Evolutionary conservation across 2,113 vertebrate species (phyloP).

Genomic region (Hippopotamus amphibius): DNA sequence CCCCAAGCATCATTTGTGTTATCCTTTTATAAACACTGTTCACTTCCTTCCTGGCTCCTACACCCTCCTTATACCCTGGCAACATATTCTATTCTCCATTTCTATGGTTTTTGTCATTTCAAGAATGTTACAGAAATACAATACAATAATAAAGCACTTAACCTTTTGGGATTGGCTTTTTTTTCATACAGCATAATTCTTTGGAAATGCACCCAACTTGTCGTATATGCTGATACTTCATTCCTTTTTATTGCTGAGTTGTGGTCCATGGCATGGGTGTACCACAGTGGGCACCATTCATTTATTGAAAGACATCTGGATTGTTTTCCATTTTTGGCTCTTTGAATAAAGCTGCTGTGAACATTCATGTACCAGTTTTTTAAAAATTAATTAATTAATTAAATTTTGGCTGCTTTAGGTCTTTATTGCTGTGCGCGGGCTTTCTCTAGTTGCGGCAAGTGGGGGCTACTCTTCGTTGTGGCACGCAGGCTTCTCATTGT

Average conservation of each 20-base stretch:
- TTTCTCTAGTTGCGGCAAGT: too few relatives aligned
- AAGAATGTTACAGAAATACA: neutral
- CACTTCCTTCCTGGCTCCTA: neutral
- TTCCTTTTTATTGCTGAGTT: neutral
- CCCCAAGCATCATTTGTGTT: neutral
- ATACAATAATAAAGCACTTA: neutral
- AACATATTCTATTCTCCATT: neutral
- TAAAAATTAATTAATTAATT: too few relatives aligned
- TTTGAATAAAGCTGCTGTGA: neutral
- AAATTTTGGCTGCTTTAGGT: too few relatives aligned
- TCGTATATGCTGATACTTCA: neutral
- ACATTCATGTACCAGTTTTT: neutral
- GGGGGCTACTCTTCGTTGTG: too few relatives aligned
- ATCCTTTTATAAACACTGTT: neutral
- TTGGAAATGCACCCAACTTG: neutral
- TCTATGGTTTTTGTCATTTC: neutral
- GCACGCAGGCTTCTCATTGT: too few relatives aligned
- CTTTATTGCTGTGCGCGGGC: too few relatives aligned
- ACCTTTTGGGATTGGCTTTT: neutral
- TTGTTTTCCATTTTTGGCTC: neutral
- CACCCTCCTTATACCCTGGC: neutral
- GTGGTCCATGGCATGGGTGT: neutral
- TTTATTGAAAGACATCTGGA: neutral
- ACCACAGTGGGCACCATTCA: too few relatives aligned
- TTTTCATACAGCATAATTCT: neutral